Conservation (phyloP, 2,797 vertebrate genomes). For the Buphagus erythrorhynchus region DNA sequence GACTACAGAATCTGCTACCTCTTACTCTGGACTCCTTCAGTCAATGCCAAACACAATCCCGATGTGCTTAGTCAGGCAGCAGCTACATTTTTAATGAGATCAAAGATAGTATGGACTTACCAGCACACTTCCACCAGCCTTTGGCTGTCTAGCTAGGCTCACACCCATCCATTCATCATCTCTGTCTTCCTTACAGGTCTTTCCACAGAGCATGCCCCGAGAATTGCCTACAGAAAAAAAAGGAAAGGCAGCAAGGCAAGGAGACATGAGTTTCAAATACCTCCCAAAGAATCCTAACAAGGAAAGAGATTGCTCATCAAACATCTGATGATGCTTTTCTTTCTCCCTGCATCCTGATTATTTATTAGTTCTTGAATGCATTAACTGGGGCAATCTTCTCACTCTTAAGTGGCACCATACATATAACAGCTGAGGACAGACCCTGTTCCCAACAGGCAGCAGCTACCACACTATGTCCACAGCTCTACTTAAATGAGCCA, state of each 20-base stretch:
- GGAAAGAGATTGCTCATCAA: neutral
- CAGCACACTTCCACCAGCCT: slow-evolving; percentile 87
- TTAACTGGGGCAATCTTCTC: neutral
- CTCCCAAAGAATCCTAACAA: neutral
- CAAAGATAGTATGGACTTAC: slow-evolving; percentile 77
- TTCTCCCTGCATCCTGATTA: neutral
- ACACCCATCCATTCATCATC: slow-evolving; percentile 99
- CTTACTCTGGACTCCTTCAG: neutral
- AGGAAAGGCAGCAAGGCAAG: neutral
- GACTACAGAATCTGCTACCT: neutral
- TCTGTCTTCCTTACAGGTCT: slow-evolving; percentile 94
- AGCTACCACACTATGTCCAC: neutral
- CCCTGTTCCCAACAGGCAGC: neutral
- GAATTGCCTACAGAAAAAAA: slow-evolving; percentile 82
- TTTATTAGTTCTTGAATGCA: neutral
- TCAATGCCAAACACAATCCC: neutral
- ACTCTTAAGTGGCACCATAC: neutral
- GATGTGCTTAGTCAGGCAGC: neutral
- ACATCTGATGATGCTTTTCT: neutral
- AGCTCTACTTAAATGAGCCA: neutral
- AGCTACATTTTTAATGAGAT: neutral
- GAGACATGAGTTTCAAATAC: neutral
- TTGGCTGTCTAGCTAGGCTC: slow-evolving; percentile 92
- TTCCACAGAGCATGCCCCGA: slow-evolving; percentile 87
- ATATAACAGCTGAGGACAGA: neutral